These are phyloP conservation scores for Microtus richardsoni DNA, from an alignment of 2,113 vertebrate genomes.

Conservation along the genomic window DNA sequence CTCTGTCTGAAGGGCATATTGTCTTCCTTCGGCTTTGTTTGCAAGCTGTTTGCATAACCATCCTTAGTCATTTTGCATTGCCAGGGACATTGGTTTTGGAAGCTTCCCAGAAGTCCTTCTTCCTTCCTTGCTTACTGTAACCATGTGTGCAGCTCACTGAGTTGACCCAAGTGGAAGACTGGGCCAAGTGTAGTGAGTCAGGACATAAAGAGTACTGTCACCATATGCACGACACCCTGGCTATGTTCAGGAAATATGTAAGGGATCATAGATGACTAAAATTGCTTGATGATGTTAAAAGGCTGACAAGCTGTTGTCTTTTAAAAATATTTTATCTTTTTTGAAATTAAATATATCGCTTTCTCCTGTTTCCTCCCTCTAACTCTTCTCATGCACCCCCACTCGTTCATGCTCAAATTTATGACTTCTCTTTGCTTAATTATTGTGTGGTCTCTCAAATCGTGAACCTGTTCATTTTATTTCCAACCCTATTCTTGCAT, in stretches of 20 bases:
- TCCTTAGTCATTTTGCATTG: not conserved
- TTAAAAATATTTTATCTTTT: not conserved
- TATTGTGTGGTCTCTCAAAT: not conserved
- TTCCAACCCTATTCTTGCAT: not conserved
- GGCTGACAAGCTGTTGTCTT: not conserved
- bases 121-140: not conserved
- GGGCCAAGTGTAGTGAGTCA: not conserved
- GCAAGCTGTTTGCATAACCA: not conserved
- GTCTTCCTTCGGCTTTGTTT: not conserved
- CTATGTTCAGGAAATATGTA: not conserved
- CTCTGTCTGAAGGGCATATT: not conserved
- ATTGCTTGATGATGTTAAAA: not conserved
- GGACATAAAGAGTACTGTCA: not conserved
- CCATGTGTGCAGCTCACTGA: not conserved
- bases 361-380: not conserved
- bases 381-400: not conserved
- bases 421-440: not conserved
- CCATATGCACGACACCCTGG: too few species aligned
- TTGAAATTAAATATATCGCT: not conserved
- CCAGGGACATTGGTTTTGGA: not conserved
- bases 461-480: not conserved
- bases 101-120: not conserved
- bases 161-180: not conserved
- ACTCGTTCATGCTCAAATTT: not conserved
- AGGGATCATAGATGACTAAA: not conserved